These are phyloP conservation scores for Oophaga pumilio DNA, from an alignment of 2,113 vertebrate genomes.

Conservation along the genomic window DNA sequence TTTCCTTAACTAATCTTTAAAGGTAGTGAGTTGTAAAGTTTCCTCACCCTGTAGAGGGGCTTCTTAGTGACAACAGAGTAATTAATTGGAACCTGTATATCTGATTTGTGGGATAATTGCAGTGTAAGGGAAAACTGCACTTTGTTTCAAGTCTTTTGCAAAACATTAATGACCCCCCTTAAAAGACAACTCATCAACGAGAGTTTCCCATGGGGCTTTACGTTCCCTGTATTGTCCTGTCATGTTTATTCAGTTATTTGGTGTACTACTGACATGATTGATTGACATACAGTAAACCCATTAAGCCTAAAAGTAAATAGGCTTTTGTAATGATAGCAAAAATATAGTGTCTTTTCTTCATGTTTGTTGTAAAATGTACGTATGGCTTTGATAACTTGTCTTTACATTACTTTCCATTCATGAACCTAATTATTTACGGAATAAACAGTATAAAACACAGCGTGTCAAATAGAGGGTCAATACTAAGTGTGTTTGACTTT, in stretches of 20 bases:
- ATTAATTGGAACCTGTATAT: conserved; percentile 45
- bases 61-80: background rate
- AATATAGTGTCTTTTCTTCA: background rate
- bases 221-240: background rate
- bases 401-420: background rate
- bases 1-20: background rate
- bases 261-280: background rate
- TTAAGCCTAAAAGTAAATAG: background rate
- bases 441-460: background rate
- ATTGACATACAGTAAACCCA: background rate
- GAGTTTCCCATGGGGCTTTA: background rate
- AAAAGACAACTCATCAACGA: background rate
- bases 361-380: background rate
- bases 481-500: background rate
- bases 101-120: conserved; percentile 11
- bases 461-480: background rate
- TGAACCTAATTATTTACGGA: background rate
- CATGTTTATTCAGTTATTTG: background rate
- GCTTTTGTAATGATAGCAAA: background rate
- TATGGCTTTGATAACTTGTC: background rate
- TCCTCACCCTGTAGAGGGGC: background rate
- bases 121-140: background rate
- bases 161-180: background rate
- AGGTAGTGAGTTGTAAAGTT: background rate
- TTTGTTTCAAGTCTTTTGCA: background rate